Conservation (phyloP, 2,888 invertebrate genomes). For the Drosophila nr. perissopoda region DNA sequence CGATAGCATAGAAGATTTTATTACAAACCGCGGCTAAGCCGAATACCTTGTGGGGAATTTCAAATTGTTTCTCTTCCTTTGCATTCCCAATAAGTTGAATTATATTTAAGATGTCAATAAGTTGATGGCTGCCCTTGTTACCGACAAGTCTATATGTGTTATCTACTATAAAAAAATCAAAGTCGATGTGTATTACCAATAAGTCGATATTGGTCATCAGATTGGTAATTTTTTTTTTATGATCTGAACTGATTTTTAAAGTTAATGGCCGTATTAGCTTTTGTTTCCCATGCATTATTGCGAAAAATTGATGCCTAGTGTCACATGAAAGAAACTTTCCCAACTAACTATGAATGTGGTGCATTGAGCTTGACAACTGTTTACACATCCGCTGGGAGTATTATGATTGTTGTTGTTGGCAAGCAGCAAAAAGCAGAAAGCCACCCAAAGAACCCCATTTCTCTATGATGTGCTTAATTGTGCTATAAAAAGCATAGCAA, state of each 20-base stretch:
- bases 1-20: constrained; percentile 49
- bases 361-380: constrained; percentile 55
- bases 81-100: background rate
- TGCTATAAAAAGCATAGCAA: constrained; percentile 44
- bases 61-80: constrained; percentile 4
- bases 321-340: constrained; percentile 52
- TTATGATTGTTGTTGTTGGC: constrained; percentile 23
- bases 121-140: background rate
- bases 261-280: constrained; percentile 12
- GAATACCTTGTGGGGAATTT: constrained; percentile 45
- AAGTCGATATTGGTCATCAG: background rate
- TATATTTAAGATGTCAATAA: background rate
- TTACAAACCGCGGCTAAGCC: constrained; percentile 27
- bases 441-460: constrained; percentile 53
- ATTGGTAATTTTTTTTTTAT: background rate
- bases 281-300: constrained; percentile 35
- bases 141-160: background rate
- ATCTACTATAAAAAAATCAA: background rate
- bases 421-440: constrained; percentile 10
- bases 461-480: constrained; percentile 42
- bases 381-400: constrained; percentile 72
- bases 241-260: background rate
- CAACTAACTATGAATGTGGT: constrained; percentile 46
- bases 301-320: constrained; percentile 34
- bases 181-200: background rate